phyloP scores from a whole-genome alignment of 2,888 invertebrate genomes.

The Hirtodrosophila alboralis region DNA sequence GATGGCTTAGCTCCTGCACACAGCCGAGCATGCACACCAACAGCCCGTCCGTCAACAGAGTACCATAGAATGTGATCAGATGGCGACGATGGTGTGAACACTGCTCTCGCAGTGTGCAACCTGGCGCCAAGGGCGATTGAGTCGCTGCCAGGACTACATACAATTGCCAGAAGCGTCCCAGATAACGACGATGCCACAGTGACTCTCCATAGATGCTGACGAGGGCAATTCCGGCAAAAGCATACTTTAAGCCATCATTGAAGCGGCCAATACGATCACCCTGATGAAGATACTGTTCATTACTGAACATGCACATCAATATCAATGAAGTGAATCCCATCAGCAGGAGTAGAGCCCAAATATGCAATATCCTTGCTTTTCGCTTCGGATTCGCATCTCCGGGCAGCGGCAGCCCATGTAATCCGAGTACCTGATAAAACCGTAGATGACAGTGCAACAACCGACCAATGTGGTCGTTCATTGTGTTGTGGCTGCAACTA shows the following conservation, averaged over 20 bases:
- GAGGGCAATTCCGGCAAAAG: constrained; percentile 58
- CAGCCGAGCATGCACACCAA: constrained; percentile 19
- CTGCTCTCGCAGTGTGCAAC: constrained; percentile 22
- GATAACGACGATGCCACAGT: constrained; percentile 32
- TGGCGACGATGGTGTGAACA: constrained; percentile 52
- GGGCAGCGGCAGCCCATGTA: constrained; percentile 59
- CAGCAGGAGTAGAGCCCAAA: constrained; percentile 59
- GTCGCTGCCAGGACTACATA: constrained; percentile 28
- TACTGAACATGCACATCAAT: constrained; percentile 38
- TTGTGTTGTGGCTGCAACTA: constrained; percentile 33
- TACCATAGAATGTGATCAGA: constrained; percentile 51
- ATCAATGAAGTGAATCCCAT: constrained; percentile 32
- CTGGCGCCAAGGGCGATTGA: not conserved
- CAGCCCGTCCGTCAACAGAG: constrained; percentile 29
- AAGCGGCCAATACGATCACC: constrained; percentile 65
- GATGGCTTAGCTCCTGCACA: constrained; percentile 19
- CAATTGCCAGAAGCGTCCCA: constrained; percentile 64
- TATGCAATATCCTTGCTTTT: constrained; percentile 5
- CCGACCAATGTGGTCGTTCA: constrained; percentile 38
- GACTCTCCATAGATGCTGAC: constrained; percentile 65
- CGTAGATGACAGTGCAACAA: constrained; percentile 61
- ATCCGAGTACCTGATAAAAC: constrained; percentile 74
- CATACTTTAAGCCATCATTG: constrained; percentile 70
- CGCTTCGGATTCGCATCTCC: constrained; percentile 13
- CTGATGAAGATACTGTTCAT: constrained; percentile 54